A percentile compares a stretch with the other conserved stretches of the same genome.
phyloP scores from a whole-genome alignment of 1,140 invertebrate genomes.

The Drosophila baimaii region DNA sequence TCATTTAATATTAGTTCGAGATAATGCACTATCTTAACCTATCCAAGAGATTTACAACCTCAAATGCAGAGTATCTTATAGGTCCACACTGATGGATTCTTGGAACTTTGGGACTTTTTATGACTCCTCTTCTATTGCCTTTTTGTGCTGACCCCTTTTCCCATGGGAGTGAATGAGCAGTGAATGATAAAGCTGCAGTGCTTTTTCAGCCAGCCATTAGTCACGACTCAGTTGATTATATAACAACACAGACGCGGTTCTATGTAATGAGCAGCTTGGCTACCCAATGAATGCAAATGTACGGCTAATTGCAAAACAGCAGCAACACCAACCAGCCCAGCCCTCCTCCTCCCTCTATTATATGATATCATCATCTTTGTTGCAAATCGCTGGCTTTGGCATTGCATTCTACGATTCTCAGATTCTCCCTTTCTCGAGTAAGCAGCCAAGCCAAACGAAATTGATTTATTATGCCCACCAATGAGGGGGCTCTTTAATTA shows the following conservation, averaged over 20 bases:
- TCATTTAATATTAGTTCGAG: constrained; percentile 2
- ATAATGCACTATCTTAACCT: constrained; percentile 5
- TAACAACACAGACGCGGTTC: constrained; percentile 40
- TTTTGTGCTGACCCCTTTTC: constrained; percentile 23
- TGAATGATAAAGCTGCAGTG: constrained; percentile 24
- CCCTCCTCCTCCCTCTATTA: constrained; percentile 22
- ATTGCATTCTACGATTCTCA: constrained; percentile 32
- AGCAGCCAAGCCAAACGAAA: constrained; percentile 37
- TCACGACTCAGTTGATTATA: constrained; percentile 45
- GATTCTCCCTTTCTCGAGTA: constrained; percentile 19
- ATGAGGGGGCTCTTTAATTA: constrained; percentile 40
- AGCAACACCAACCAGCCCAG: constrained; percentile 30
- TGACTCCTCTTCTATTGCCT: constrained; percentile 2
- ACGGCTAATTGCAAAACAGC: constrained; percentile 59
- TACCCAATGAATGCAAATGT: constrained; percentile 54
- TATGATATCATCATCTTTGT: constrained; percentile 62
- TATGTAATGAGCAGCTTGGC: constrained; percentile 42
- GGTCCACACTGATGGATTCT: background rate
- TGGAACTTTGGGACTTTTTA: constrained; percentile 7
- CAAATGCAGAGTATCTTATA: background rate
- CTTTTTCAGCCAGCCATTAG: constrained; percentile 37
- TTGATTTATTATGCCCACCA: constrained; percentile 48
- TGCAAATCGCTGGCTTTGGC: constrained; percentile 48
- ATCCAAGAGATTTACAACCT: background rate
- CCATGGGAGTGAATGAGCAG: background rate